These are phyloP conservation scores for Eutolmus rufibarbis DNA, from an alignment of 2,888 invertebrate genomes.

Conservation along the genomic window DNA sequence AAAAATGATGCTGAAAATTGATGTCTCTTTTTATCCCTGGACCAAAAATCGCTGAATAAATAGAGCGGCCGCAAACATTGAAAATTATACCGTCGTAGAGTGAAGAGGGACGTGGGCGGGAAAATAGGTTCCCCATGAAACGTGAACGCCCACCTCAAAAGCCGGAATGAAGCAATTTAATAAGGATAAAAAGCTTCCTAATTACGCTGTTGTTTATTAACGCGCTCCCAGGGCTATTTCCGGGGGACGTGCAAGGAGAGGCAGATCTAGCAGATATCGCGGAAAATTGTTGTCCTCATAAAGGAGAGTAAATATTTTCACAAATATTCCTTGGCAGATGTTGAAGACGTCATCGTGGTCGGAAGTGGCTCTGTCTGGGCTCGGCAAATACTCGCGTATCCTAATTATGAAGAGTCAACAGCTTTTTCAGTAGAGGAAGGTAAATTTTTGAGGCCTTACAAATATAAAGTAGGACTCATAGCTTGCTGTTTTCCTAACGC, in stretches of 20 bases:
- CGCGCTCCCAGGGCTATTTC: neutral
- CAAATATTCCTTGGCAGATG: constrained; percentile 13
- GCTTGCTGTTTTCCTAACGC: neutral
- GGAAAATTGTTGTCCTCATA: neutral
- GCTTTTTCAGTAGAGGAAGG: neutral
- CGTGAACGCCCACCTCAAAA: constrained; percentile 4
- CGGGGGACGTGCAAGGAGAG: neutral
- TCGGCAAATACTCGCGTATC: constrained; percentile 17
- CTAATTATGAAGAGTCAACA: constrained; percentile 35
- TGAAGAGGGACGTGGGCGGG: neutral
- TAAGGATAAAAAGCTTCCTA: constrained; percentile 17
- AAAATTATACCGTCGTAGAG: neutral
- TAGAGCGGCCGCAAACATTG: neutral
- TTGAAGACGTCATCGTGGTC: neutral
- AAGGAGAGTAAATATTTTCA: constrained; percentile 29
- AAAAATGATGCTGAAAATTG: constrained; percentile 25
- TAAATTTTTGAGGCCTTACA: neutral
- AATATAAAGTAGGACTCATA: neutral
- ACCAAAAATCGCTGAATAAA: neutral
- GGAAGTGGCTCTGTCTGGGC: neutral
- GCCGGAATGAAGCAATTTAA: constrained; percentile 22
- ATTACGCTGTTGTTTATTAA: constrained; percentile 25
- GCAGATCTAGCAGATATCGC: neutral
- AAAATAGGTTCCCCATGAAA: neutral
- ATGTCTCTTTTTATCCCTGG: constrained; percentile 1